A percentile compares a stretch with the other conserved stretches of the same genome.
Conservation (phyloP, 2,888 invertebrate species). For the Xestoiulus laeticollis region DNA sequence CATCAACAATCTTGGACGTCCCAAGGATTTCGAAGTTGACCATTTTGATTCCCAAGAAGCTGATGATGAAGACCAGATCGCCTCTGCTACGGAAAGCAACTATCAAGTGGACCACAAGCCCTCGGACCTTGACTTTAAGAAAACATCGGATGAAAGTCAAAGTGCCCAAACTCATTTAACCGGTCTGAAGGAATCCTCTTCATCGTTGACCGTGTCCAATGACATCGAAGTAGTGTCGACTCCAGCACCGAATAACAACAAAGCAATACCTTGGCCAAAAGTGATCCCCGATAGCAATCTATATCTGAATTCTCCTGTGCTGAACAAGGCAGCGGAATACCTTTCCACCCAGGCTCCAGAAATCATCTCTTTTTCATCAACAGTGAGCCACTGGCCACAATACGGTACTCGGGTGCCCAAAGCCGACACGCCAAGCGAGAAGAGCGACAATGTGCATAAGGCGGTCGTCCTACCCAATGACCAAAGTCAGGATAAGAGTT, state of each 20-base stretch:
- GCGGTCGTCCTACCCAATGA: neutral
- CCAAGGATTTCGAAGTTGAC: conserved; percentile 24
- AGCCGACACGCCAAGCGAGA: neutral
- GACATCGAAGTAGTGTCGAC: neutral
- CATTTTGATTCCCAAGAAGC: neutral
- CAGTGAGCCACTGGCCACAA: conserved; percentile 13
- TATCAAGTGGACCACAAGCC: neutral
- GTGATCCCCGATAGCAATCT: neutral
- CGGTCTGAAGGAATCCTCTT: neutral
- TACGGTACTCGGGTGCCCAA: neutral
- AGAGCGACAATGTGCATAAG: neutral
- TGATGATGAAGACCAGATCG: neutral
- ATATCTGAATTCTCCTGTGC: neutral
- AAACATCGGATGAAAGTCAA: neutral
- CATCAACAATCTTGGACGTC: neutral
- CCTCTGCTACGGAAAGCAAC: neutral
- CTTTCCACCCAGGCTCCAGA: neutral
- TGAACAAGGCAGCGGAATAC: neutral
- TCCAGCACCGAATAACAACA: neutral
- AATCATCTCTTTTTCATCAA: neutral
- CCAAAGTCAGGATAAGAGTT: neutral
- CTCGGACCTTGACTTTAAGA: neutral
- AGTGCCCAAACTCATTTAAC: neutral
- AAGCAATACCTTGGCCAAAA: neutral
- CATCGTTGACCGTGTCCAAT: neutral